phyloP scores from a whole-genome alignment of 1,140 invertebrate species.

The Heliconius eleuchia region DNA sequence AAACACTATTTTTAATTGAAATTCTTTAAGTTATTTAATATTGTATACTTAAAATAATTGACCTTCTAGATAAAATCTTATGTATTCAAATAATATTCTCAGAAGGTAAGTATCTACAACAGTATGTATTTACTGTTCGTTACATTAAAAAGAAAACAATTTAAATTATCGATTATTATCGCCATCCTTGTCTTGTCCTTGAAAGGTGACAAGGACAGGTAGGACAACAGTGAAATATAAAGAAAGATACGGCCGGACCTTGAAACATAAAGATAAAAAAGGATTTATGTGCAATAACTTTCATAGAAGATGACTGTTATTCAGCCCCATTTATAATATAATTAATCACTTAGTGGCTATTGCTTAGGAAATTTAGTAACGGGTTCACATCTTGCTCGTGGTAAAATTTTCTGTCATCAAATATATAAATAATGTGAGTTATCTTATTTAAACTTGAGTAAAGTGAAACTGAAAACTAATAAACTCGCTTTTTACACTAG shows the following conservation, averaged over 20 bases:
- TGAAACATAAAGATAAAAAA: background rate
- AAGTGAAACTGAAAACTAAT: too few species aligned
- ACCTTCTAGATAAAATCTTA: too few species aligned
- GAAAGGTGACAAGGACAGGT: slow-evolving; percentile 2
- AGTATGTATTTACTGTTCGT: background rate
- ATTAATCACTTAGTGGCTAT: background rate
- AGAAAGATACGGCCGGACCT: background rate
- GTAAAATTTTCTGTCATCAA: background rate
- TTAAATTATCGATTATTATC: slow-evolving; percentile 7
- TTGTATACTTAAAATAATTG: too few species aligned
- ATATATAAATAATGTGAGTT: too few species aligned
- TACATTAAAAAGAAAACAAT: slow-evolving; percentile 1
- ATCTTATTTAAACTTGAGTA: too few species aligned
- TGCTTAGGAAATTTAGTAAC: background rate
- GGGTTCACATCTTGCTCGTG: background rate
- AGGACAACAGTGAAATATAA: slow-evolving; percentile 6
- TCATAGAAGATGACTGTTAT: background rate
- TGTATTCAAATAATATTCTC: too few species aligned
- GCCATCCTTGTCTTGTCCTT: slow-evolving; percentile 9
- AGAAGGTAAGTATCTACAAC: background rate
- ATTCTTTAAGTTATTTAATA: too few species aligned
- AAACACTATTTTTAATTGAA: too few species aligned
- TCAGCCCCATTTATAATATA: background rate
- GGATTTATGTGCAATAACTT: slow-evolving; percentile 7
- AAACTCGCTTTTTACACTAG: too few species aligned